Percentiles rank a stretch among this genome's conserved stretches.
These are phyloP conservation scores for Hypselothyrea guttata DNA, from an alignment of 2,888 invertebrate species.

Conservation along the genomic window DNA sequence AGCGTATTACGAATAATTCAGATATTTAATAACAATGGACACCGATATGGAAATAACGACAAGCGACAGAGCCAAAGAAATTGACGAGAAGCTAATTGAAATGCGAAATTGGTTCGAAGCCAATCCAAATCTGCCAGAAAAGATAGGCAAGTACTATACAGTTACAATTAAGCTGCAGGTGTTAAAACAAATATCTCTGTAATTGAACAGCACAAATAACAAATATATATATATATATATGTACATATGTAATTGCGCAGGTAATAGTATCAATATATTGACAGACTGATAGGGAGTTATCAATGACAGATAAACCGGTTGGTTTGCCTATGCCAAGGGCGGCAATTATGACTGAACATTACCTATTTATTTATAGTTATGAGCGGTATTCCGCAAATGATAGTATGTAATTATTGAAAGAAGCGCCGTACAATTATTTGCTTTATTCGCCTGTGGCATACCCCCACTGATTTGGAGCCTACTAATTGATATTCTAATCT, in stretches of 20 bases:
- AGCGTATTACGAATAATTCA: constrained; percentile 4
- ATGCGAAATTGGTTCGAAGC: constrained; percentile 66
- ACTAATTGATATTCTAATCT: constrained; percentile 5
- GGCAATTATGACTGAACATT: no score
- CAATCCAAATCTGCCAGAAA: constrained; percentile 68
- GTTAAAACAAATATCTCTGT: neutral
- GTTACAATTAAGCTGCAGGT: neutral
- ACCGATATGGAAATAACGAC: constrained; percentile 12
- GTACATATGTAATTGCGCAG: no score
- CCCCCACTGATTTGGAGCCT: neutral
- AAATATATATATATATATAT: no score
- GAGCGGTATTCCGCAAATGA: no score
- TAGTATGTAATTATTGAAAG: no score
- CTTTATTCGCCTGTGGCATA: no score
- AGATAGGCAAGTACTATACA: constrained; percentile 64
- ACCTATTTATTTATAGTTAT: no score
- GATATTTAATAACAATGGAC: constrained; percentile 8
- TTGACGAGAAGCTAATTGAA: constrained; percentile 51
- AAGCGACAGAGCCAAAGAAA: constrained; percentile 12
- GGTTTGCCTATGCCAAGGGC: no score
- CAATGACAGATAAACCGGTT: no score
- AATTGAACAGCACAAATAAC: no score
- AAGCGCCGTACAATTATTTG: no score
- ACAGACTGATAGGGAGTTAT: no score
- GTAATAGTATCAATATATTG: neutral